Evolutionary conservation across 2,113 vertebrate species (phyloP).

Genomic region (Tachuris rubrigastra): DNA sequence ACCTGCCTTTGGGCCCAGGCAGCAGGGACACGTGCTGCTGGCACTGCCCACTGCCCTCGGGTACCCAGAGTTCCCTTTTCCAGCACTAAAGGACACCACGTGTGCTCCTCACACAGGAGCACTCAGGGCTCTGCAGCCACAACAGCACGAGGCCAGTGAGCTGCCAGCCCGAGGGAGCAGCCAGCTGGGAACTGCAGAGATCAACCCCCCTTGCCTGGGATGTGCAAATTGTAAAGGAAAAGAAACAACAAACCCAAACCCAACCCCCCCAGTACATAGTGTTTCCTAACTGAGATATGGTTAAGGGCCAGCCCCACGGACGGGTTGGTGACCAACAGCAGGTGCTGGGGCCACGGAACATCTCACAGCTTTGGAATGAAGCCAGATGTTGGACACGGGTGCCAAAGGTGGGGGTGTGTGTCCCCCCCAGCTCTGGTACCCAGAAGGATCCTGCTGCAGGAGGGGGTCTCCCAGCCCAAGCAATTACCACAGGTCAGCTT

Average conservation of each 20-base stretch:
- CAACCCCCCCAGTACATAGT: neutral
- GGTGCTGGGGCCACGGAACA: neutral
- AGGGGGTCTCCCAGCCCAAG: neutral
- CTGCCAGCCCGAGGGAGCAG: neutral
- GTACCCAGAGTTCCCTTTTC: neutral
- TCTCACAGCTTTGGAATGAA: slow-evolving; percentile 34
- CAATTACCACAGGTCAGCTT: neutral
- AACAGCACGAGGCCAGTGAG: neutral
- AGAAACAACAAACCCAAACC: neutral
- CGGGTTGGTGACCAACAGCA: neutral
- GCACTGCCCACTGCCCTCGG: neutral
- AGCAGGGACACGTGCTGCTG: neutral
- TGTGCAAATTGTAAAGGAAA: slow-evolving; percentile 27
- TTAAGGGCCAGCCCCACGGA: neutral
- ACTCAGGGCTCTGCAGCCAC: neutral
- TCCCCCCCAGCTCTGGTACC: neutral
- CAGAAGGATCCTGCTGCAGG: neutral
- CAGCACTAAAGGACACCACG: neutral
- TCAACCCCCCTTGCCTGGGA: neutral
- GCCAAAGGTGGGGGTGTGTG: neutral
- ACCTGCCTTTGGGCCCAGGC: neutral
- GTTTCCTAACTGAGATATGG: neutral
- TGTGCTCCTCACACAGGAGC: rapidly evolving
- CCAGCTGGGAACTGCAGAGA: neutral
- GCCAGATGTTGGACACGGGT: neutral